These are phyloP conservation scores for Pontoporia blainvillei DNA, from an alignment of 2,113 vertebrate genomes.

Conservation along the genomic window DNA sequence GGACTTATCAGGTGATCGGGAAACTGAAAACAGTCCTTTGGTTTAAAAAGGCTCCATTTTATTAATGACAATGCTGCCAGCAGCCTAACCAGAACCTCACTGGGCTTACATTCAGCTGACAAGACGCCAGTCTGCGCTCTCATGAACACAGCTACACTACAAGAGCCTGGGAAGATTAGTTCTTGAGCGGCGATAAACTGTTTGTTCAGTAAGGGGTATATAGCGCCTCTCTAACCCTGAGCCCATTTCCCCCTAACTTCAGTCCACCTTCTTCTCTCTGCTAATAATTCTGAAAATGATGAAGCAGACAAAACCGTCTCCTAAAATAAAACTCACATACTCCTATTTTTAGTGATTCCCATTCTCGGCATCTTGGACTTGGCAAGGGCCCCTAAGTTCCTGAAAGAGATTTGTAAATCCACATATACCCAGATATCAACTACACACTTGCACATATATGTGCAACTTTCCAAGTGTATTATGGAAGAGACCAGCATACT, in stretches of 20 bases:
- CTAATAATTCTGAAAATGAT: neutral
- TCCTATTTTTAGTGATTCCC: neutral
- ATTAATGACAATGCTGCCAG: slow-evolving; percentile 29
- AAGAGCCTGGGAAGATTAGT: neutral
- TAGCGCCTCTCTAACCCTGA: neutral
- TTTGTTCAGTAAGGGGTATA: neutral
- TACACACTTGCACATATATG: neutral
- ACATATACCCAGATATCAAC: neutral
- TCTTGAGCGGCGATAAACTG: no score
- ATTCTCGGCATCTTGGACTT: neutral
- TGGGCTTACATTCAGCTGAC: slow-evolving; percentile 21
- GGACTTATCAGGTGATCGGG: slow-evolving; percentile 59
- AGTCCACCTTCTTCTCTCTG: neutral
- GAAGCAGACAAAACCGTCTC: neutral
- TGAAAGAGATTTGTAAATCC: neutral
- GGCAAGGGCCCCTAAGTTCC: neutral
- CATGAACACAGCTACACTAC: neutral
- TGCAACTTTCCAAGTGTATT: neutral
- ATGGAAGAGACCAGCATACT: neutral
- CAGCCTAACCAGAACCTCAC: neutral
- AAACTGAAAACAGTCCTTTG: slow-evolving; percentile 33
- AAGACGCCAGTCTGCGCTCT: slow-evolving; percentile 13
- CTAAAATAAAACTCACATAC: neutral
- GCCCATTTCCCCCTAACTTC: neutral
- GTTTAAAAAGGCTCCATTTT: slow-evolving; percentile 22